Conservation (phyloP, 2,113 vertebrate genomes). For the Takifugu bimaculatus region DNA sequence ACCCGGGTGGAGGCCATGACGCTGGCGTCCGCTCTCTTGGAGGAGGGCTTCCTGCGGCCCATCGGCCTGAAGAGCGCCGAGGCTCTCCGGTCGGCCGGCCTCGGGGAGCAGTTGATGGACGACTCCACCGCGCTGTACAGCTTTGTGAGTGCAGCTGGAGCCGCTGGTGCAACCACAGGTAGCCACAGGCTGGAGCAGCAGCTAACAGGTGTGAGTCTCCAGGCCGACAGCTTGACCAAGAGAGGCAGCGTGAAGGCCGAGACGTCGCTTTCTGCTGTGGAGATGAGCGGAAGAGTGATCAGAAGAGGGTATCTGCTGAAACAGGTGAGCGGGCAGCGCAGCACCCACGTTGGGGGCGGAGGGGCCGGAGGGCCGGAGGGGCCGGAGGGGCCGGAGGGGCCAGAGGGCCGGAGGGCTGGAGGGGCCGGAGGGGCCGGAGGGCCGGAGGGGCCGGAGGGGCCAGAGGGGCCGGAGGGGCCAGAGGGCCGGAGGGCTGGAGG, state of each 20-base stretch:
- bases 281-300: slow-evolving; percentile 84
- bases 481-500: too few species aligned
- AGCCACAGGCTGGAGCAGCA: background rate
- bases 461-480: too few species aligned
- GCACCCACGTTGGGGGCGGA: too few species aligned
- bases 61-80: slow-evolving; percentile 81
- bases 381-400: too few species aligned
- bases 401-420: too few species aligned
- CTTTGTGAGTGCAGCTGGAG: slow-evolving; percentile 80
- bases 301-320: slow-evolving; percentile 91
- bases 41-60: slow-evolving; percentile 82
- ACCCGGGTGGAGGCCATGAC: slow-evolving; percentile 84
- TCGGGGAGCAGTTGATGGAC: slow-evolving; percentile 85
- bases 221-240: slow-evolving; percentile 86
- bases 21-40: slow-evolving; percentile 85
- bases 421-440: too few species aligned
- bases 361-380: too few species aligned
- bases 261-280: slow-evolving; percentile 76
- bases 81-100: slow-evolving; percentile 75
- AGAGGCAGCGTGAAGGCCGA: slow-evolving; percentile 79
- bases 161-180: background rate
- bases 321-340: slow-evolving; percentile 81
- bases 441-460: too few species aligned
- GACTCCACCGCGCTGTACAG: slow-evolving; percentile 89
- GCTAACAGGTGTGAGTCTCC: slow-evolving; percentile 13